Evolutionary conservation across 2,797 vertebrate genomes (phyloP).

Genomic region (Coregonus suidteri): DNA sequence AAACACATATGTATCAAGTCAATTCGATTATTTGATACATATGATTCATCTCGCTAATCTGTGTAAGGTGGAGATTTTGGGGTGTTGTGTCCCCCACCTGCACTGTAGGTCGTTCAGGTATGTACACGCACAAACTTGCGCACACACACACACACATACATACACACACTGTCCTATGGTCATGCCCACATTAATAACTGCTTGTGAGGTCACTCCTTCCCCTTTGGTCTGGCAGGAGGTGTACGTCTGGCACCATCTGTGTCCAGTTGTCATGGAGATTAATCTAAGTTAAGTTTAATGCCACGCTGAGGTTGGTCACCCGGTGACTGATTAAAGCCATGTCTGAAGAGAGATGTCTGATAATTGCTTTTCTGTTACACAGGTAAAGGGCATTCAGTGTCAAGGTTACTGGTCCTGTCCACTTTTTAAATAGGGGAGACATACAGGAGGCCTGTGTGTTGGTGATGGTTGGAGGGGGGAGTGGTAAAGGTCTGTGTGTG

Average conservation of each 20-base stretch:
- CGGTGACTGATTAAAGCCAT: constrained; percentile 40
- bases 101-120: background rate
- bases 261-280: constrained; percentile 61
- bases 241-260: constrained; percentile 35
- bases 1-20: constrained; percentile 6
- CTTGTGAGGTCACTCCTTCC: constrained; percentile 16
- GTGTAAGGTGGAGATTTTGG: background rate
- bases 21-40: background rate
- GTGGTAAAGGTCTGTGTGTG: constrained; percentile 12
- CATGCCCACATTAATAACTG: constrained; percentile 22
- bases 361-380: constrained; percentile 65
- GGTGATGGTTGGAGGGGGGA: background rate
- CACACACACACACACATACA: background rate
- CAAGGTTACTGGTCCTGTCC: constrained; percentile 59
- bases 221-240: constrained; percentile 17
- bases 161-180: constrained; percentile 19
- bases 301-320: constrained; percentile 22
- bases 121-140: background rate
- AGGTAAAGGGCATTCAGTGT: constrained; percentile 50
- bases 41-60: background rate
- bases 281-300: constrained; percentile 54
- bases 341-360: constrained; percentile 60
- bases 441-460: constrained; percentile 42
- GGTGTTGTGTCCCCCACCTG: background rate
- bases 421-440: constrained; percentile 39